phyloP scores from a whole-genome alignment of 1,140 invertebrate genomes.

The Heliconius hermathena region DNA sequence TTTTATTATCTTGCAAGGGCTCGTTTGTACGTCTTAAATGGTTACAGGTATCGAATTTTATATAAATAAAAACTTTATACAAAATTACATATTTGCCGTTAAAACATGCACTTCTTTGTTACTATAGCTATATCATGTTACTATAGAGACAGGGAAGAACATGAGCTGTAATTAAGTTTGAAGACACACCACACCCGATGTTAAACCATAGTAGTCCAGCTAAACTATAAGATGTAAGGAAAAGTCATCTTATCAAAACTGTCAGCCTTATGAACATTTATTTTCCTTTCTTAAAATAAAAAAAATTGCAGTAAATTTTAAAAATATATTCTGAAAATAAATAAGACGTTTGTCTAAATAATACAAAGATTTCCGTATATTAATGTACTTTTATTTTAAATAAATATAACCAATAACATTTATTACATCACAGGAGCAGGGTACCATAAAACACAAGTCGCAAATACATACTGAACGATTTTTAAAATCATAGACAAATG shows the following conservation, averaged over 20 bases:
- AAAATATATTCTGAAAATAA: background rate
- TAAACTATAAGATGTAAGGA: too few relatives aligned
- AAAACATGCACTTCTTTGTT: too few relatives aligned
- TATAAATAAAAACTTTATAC: background rate
- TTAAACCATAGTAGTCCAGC: too few relatives aligned
- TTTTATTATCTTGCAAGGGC: slow-evolving; percentile 32
- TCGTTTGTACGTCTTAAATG: slow-evolving; percentile 28
- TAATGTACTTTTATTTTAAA: slow-evolving; percentile 81
- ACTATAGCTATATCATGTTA: too few relatives aligned
- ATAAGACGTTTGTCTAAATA: background rate
- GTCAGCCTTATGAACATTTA: too few relatives aligned
- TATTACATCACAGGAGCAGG: slow-evolving; percentile 81
- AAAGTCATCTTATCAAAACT: too few relatives aligned
- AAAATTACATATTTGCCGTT: background rate
- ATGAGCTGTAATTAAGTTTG: too few relatives aligned
- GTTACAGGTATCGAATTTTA: slow-evolving; percentile 14
- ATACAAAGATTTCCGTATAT: slow-evolving; percentile 58
- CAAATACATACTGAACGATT: slow-evolving; percentile 48
- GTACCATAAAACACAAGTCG: slow-evolving; percentile 77
- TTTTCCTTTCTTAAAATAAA: background rate
- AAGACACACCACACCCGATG: too few relatives aligned
- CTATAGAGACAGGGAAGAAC: too few relatives aligned
- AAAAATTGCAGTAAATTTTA: background rate
- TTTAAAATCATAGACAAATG: slow-evolving; percentile 38
- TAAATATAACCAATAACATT: slow-evolving; percentile 82